Evolutionary conservation across 2,113 vertebrate species (phyloP).

Genomic region (Hippocampus zosterae): DNA sequence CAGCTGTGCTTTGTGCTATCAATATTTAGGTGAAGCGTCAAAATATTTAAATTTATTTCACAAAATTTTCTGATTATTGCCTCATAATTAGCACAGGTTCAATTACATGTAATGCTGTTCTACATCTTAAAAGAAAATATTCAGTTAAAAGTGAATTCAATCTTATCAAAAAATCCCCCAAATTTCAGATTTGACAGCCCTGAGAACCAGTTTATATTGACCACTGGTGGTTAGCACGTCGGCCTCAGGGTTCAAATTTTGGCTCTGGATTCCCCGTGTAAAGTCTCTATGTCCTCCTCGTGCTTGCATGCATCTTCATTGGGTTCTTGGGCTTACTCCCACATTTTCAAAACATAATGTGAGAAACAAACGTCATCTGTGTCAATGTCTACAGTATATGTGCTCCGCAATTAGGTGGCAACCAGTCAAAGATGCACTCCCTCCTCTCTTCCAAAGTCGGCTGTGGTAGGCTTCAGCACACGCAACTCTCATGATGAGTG

Average conservation of each 20-base stretch:
- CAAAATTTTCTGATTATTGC: background rate
- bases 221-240: background rate
- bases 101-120: background rate
- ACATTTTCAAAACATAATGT: background rate
- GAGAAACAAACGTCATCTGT: too few species aligned
- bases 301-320: background rate
- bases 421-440: background rate
- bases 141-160: background rate
- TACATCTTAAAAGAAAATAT: background rate
- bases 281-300: background rate
- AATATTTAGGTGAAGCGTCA: background rate
- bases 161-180: background rate
- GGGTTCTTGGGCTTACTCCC: background rate
- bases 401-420: background rate
- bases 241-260: background rate
- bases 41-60: background rate
- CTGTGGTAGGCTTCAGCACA: background rate
- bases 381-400: background rate
- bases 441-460: background rate
- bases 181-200: background rate
- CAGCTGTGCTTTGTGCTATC: too few species aligned
- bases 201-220: background rate
- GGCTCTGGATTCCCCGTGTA: background rate
- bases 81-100: background rate
- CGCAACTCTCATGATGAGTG: background rate